These are phyloP conservation scores for Drosophila formosana DNA, from an alignment of 2,888 invertebrate genomes.

Conservation along the genomic window DNA sequence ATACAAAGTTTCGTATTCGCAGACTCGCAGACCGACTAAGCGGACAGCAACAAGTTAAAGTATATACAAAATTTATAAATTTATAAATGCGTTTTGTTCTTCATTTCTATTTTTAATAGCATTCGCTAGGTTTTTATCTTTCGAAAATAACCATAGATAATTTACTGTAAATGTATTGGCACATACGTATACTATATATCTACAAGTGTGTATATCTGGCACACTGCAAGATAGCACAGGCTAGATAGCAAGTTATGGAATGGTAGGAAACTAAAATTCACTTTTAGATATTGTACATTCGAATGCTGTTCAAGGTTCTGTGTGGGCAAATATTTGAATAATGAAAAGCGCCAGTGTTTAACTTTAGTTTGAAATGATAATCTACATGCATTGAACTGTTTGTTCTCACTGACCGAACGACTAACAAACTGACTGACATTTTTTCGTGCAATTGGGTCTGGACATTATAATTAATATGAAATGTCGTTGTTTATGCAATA, in stretches of 20 bases:
- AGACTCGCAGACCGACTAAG: constrained; percentile 14
- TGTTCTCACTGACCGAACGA: too few species aligned
- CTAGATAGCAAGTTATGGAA: constrained; percentile 40
- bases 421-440: too few species aligned
- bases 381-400: too few species aligned
- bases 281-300: constrained; percentile 28
- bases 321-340: constrained; percentile 10
- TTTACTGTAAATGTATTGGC: constrained; percentile 41
- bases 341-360: too few species aligned
- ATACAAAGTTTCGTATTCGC: too few species aligned
- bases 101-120: constrained; percentile 5
- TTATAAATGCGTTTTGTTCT: constrained; percentile 37
- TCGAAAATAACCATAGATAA: constrained; percentile 46
- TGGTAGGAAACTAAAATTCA: constrained; percentile 24
- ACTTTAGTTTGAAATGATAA: too few species aligned
- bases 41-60: constrained; percentile 42
- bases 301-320: constrained; percentile 10
- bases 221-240: constrained; percentile 37
- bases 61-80: constrained; percentile 33
- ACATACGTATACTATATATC: constrained; percentile 7
- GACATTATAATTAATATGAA: too few species aligned
- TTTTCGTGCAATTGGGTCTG: too few species aligned
- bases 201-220: constrained; percentile 22
- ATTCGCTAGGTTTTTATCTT: constrained; percentile 42
- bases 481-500: too few species aligned